Evolutionary conservation across 2,888 invertebrate genomes (phyloP).

Genomic region (Cepaea hortensis): DNA sequence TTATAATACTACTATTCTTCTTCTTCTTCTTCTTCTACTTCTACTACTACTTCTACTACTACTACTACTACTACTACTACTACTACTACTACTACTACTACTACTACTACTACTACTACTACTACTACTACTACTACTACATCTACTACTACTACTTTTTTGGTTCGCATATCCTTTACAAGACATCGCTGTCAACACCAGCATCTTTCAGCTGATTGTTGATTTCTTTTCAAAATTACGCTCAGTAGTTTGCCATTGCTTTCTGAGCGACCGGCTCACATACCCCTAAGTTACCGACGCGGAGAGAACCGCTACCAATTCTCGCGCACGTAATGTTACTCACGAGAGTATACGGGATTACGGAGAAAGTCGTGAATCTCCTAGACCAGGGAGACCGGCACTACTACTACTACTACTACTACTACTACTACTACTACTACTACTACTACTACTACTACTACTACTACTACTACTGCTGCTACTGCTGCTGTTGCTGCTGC

Average conservation of each 20-base stretch:
- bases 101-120: conserved; percentile 4
- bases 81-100: conserved; percentile 3
- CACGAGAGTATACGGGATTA: no score
- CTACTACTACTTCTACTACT: neutral
- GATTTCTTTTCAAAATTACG: no score
- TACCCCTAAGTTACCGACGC: no score
- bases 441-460: conserved; percentile 1
- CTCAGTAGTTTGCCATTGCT: no score
- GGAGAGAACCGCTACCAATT: no score
- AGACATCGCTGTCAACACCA: no score
- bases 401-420: conserved; percentile 7
- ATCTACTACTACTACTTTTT: neutral
- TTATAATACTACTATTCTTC: neutral
- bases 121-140: neutral
- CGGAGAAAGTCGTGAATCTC: no score
- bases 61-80: neutral
- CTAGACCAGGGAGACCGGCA: no score
- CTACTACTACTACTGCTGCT: neutral
- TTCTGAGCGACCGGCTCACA: no score
- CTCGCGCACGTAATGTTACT: no score
- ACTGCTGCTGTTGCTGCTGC: neutral
- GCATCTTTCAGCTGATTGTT: no score
- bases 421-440: conserved; percentile 3
- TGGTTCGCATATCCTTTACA: neutral
- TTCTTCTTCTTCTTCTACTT: neutral